Conservation (phyloP, 2,888 invertebrate species). For the Phortica okadai region DNA sequence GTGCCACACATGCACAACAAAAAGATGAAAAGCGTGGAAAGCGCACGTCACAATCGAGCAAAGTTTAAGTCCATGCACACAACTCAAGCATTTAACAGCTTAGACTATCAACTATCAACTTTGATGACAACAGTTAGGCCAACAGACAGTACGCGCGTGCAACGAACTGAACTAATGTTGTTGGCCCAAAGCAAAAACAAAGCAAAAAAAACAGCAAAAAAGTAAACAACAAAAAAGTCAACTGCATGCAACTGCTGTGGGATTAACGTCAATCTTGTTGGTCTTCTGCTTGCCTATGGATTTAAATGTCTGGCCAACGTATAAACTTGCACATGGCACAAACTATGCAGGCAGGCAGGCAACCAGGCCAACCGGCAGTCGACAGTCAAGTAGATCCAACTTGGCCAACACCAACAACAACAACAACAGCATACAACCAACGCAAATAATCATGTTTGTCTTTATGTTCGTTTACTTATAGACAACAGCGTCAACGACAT, state of each 20-base stretch:
- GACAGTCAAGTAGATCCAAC: not conserved
- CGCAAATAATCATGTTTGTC: conserved; percentile 22
- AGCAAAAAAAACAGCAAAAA: not conserved
- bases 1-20: not conserved
- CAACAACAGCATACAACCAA: not conserved
- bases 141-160: not conserved
- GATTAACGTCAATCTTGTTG: conserved; percentile 27
- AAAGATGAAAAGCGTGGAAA: too few species aligned
- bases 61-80: not conserved
- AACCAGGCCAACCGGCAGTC: not conserved
- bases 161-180: not conserved
- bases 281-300: not conserved
- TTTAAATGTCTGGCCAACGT: not conserved
- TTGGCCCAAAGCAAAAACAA: not conserved
- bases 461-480: not conserved
- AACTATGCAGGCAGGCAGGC: not conserved
- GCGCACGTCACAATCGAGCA: not conserved
- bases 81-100: conserved; percentile 9
- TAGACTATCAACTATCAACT: not conserved
- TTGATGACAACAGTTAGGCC: not conserved
- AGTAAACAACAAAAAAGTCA: too few species aligned
- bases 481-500: conserved; percentile 2
- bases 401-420: not conserved
- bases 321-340: not conserved
- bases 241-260: not conserved